Base-by-base conservation (phyloP, 1,140 invertebrate species). In the Neodiprion pinetum region DNA sequence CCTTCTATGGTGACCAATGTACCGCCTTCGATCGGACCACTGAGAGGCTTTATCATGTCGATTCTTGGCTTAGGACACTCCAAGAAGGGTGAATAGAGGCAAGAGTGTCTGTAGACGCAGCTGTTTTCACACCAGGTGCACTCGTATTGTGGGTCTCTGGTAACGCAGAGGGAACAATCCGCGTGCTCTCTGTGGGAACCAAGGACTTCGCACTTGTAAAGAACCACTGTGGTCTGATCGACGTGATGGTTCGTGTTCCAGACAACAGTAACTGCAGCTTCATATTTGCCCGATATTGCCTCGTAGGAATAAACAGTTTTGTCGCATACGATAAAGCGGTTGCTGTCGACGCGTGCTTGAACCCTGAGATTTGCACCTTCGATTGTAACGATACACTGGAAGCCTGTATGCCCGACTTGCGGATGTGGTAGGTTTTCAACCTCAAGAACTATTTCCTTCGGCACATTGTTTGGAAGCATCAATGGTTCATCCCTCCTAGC, bases 1-100 rank as follows among this genome's bases (percentile, higher is more conserved):
- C 98, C 98, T 89, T 96, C 94, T 74, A 99, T 99, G 9, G 97
- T 98, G 0, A 99, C 93, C 49, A 97, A 86, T 23, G 98, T 99
- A 1, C 98, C 98, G 47, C 98, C 98, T 90, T 98, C 96, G 70
- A 97, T 93, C 10, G 98, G 98, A 12, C 98, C 98, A 85, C 95
- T 97, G 28, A 96, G 83, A 0, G 98, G 98, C 86, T 95, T 95
- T 78, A 99, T 98, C 92, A 97, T 95, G 87, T 98, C 96, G 82
- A 99, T 98, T 77, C 96, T 89, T 17, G 97, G 97, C 81, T 95
- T 94, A 1, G 97, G 97, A 85, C 97, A 98, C 80, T 97, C 96
- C 50, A 92, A 92, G 28, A 94, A 92, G 40, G 92, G 90, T 11
- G 90, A 90, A 76, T 93, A 92, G 67, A 92, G 85, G 83, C 96